Conservation (phyloP, 1,140 invertebrate genomes). For the Elysia chlorotica region DNA sequence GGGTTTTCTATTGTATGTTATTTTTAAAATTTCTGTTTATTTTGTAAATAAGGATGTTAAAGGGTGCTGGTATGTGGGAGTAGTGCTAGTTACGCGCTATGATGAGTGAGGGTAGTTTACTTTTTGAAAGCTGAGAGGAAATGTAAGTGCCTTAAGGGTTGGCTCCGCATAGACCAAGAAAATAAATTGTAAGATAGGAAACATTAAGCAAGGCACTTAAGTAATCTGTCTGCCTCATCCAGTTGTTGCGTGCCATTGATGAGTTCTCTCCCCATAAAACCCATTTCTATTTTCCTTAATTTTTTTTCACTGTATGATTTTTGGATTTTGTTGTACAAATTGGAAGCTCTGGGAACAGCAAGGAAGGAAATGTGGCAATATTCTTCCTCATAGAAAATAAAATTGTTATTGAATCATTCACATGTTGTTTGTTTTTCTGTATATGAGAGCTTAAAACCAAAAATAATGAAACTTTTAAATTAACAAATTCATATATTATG, state of each 20-base stretch:
- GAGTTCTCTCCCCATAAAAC: neutral
- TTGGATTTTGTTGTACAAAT: neutral
- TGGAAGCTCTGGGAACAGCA: conserved; percentile 4
- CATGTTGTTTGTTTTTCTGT: neutral
- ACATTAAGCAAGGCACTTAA: neutral
- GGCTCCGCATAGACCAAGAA: neutral
- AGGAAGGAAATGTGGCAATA: conserved; percentile 12
- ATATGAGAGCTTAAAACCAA: neutral
- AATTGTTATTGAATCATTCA: neutral
- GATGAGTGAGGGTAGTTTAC: too few relatives aligned
- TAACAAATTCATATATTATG: neutral
- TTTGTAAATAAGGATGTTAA: too few relatives aligned
- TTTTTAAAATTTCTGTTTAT: too few relatives aligned
- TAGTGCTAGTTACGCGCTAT: too few relatives aligned
- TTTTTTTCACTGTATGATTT: neutral
- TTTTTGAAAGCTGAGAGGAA: too few relatives aligned
- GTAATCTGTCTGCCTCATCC: neutral
- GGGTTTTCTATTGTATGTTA: too few relatives aligned
- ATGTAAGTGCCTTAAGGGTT: neutral
- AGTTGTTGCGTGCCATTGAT: neutral
- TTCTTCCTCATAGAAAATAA: conserved; percentile 19
- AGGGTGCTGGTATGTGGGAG: neutral
- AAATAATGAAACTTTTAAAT: neutral
- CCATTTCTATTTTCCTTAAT: neutral
- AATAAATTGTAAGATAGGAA: neutral